Base-by-base conservation (phyloP, 2,888 invertebrate genomes). In the Meta bourneti region DNA sequence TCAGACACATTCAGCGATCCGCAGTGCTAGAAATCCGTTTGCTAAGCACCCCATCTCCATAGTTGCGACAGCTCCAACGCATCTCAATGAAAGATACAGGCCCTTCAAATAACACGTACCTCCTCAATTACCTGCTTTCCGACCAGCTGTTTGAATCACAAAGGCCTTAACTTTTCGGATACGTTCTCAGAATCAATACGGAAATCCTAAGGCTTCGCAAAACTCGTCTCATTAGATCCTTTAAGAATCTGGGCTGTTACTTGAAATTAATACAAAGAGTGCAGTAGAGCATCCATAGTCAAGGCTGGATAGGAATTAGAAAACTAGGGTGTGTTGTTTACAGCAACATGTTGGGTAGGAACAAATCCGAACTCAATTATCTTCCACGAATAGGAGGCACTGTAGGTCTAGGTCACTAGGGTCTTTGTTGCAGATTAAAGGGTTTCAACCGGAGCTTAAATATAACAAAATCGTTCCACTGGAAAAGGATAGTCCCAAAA, bases 1-100 rank as follows among this genome's bases (percentile, higher is more conserved):
- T 87, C 20, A 20, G 79, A 52, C 72, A 79, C 48, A 52, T 72
- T 19, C 77, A 77, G 34, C 61, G 19, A 81, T 70, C 83, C 54
- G 82, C 19, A 70, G 8, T 51, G 16, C 49, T 6, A 82, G 70
- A 49, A 48, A 71, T n/a, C 51, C n/a, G 71, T 82, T 71, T 82
- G 51, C 51, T 51, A 49, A 71, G 51, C 16, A 9, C n/a, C 51
- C 48, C 77, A 49, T 77, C 9, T 77, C 77, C n/a, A 13, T 77
- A 49, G 34, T n/a, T 19, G 20, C 9, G 72, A 72, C 20, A 72
- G 51, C 11, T 77, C 77, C 19, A 6, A 6, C 7, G 48, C 6
- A 6, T 49, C n/a, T 13, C 77, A n/a, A 8, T 77, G 51, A 77
- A 51, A 51, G 77, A 77, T 77, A n/a, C 20, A 51, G 9, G 16